These are phyloP conservation scores for Melanerpes aurifrons DNA, from an alignment of 2,113 vertebrate genomes.

Conservation along the genomic window DNA sequence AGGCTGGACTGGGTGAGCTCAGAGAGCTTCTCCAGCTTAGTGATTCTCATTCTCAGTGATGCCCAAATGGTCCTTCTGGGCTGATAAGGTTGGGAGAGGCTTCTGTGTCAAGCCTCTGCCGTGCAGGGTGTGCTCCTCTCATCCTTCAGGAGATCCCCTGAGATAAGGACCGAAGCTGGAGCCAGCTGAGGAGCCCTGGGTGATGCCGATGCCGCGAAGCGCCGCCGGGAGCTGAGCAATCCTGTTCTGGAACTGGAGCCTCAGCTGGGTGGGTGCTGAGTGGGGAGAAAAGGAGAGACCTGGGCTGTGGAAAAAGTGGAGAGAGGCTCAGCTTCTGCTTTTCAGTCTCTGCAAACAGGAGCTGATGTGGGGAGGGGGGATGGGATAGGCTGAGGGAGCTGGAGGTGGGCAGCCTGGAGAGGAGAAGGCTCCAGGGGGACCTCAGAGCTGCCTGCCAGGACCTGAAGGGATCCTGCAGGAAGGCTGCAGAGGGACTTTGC, in stretches of 20 bases:
- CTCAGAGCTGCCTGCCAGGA: too few relatives aligned
- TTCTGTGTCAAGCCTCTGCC: rapidly evolving
- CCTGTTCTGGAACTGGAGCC: conserved; percentile 26
- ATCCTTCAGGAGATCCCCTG: not conserved
- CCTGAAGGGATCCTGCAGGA: too few relatives aligned
- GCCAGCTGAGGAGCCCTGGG: not conserved
- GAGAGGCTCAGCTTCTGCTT: not conserved
- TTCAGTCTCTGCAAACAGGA: not conserved
- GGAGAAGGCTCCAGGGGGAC: too few relatives aligned
- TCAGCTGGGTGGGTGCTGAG: not conserved
- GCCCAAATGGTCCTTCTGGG: not conserved
- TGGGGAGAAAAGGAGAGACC: conserved; percentile 20
- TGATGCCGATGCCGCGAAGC: not conserved
- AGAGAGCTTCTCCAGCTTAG: too few relatives aligned
- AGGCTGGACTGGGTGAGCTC: too few relatives aligned
- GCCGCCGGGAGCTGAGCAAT: not conserved
- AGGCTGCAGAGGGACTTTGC: too few relatives aligned
- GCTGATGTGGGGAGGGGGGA: not conserved
- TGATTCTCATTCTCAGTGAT: too few relatives aligned
- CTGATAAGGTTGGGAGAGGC: not conserved
- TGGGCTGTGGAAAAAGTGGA: not conserved
- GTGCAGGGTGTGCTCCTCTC: not conserved
- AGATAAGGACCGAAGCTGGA: not conserved
- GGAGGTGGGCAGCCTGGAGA: too few relatives aligned
- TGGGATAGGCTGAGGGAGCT: too few relatives aligned